Evolutionary conservation across 2,113 vertebrate species (phyloP), one percentile per base, ranked within the genome.

Genomic region (Peucedramus taeniatus): DNA sequence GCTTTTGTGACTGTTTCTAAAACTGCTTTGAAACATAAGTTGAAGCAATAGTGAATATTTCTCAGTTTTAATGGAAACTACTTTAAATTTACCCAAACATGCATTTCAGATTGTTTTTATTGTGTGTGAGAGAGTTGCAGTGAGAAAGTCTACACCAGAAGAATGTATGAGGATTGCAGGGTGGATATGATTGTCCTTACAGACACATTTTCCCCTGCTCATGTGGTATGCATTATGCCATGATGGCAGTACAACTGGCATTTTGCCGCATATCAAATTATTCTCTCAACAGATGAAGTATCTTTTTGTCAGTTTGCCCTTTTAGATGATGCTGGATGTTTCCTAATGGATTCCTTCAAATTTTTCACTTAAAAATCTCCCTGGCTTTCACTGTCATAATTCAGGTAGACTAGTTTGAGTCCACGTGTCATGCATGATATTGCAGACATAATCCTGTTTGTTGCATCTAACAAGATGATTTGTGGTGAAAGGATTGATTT

Each of bases 401-500:
- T 93, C 87, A 87, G n/a, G 30, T 78, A 75, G 64, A 72, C 65
- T 74, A 57, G 15, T 83, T 35, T 40, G 89, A 91, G 89, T 85
- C 37, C 83, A n/a, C 1, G 2, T 47, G 45, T 70, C 16, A 22
- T 17, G 33, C n/a, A n/a, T n/a, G 63, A 23, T 91, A 79, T 91
- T 66, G n/a, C 57, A 71, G 51, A 93, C 49, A 74, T 87, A 91
- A 93, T 95, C 33, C 66, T 56, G 74, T 94, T 81, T 94, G 76
- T 87, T 82, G 71, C 66, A 72, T 81, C 40, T 95, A 76, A 54
- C 49, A 56, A 70, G 89, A 96, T 50, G 11, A 14, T 90, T 92
- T 94, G 76, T 95, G 82, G 83, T 95, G 91, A 95, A 69, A 91
- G 89, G 81, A 96, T 87, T 87, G 26, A 56, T 79, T 93, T 96